phyloP scores from a whole-genome alignment of 2,797 vertebrate genomes.

The Sylvilagus floridanus region DNA sequence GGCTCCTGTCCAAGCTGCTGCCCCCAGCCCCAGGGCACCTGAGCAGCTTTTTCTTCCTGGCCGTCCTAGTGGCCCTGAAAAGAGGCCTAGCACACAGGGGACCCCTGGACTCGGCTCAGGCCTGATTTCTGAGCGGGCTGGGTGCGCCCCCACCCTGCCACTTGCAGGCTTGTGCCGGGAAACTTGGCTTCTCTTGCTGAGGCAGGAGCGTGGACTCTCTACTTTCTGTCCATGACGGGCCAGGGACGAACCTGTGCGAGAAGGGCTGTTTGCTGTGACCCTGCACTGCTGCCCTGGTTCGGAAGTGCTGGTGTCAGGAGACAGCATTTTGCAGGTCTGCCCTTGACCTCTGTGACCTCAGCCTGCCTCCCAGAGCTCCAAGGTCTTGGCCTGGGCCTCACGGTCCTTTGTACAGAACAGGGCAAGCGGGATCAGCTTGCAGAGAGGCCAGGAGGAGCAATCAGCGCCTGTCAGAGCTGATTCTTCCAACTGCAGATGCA shows the following conservation, averaged over 20 bases:
- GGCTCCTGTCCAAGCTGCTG: not conserved
- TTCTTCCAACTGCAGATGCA: not conserved
- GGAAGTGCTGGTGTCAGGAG: not conserved
- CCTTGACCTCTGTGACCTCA: not conserved
- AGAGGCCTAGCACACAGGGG: not conserved
- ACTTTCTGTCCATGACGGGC: not conserved
- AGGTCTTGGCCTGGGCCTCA: not conserved
- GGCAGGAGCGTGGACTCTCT: not conserved
- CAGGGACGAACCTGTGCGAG: not conserved
- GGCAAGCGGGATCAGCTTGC: not conserved
- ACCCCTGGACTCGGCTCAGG: not conserved
- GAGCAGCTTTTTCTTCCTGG: not conserved
- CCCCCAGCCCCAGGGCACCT: not conserved
- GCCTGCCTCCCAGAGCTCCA: not conserved
- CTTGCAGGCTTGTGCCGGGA: not conserved
- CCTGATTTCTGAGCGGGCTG: not conserved
- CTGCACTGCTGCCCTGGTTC: not conserved
- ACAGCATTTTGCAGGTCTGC: not conserved
- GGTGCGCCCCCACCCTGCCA: rapidly evolving
- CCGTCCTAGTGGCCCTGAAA: not conserved
- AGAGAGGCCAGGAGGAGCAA: not conserved
- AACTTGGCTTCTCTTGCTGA: not conserved
- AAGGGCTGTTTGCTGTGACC: not conserved
- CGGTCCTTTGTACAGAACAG: not conserved
- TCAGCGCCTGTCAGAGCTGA: not conserved